phyloP scores from a whole-genome alignment of 2,113 vertebrate genomes.

The Oophaga pumilio region DNA sequence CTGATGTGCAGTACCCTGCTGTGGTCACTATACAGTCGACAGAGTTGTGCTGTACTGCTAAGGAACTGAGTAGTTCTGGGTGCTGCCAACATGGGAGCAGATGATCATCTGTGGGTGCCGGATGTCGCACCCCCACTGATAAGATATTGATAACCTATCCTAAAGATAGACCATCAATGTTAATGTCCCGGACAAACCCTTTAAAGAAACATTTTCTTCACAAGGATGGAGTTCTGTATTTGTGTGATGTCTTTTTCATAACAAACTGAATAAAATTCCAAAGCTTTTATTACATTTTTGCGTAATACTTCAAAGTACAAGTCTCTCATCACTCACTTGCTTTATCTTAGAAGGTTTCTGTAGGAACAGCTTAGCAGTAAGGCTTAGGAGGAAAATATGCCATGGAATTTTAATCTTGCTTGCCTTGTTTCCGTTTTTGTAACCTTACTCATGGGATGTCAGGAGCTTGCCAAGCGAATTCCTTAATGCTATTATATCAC shows the following conservation, averaged over 20 bases:
- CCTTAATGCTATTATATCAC: conserved; percentile 33
- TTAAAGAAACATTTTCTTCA: not conserved
- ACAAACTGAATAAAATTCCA: conserved; percentile 11
- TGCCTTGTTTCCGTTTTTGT: conserved; percentile 28
- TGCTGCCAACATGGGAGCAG: no score
- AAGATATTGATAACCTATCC: no score
- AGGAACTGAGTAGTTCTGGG: no score
- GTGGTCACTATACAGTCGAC: no score
- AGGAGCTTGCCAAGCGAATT: conserved; percentile 26
- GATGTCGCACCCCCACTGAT: no score
- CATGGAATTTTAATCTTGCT: conserved; percentile 35
- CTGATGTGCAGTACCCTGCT: no score
- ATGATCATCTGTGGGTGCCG: no score
- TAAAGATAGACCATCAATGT: no score
- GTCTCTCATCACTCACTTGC: conserved; percentile 28
- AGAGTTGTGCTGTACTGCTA: no score
- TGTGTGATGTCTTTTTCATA: conserved; percentile 21
- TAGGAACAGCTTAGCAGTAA: conserved; percentile 7
- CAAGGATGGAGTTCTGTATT: not conserved
- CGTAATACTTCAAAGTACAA: not conserved
- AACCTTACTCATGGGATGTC: conserved; percentile 16
- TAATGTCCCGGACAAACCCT: no score
- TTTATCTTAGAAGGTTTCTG: conserved; percentile 30
- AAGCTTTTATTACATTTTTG: conserved; percentile 9
- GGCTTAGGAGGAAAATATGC: conserved; percentile 15